phyloP scores from a whole-genome alignment of 1,140 invertebrate genomes.

The Holotrichia oblita region DNA sequence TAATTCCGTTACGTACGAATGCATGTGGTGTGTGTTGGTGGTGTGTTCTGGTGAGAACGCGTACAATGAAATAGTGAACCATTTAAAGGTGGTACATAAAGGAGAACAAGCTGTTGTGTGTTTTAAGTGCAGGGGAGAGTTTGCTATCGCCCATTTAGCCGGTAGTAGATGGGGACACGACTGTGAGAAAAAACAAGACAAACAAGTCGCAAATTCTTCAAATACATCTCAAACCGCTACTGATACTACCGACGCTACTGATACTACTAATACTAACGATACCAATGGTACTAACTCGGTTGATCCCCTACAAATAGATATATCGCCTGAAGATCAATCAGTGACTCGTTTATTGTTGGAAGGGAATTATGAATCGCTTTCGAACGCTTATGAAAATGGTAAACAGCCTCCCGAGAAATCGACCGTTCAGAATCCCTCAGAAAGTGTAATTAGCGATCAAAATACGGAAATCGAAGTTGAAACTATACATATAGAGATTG shows the following conservation, averaged over 20 bases:
- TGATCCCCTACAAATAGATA: too few relatives aligned
- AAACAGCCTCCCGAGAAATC: too few relatives aligned
- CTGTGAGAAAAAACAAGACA: not conserved
- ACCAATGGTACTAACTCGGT: not conserved
- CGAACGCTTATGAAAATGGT: too few relatives aligned
- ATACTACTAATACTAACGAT: not conserved
- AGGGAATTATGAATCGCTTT: too few relatives aligned
- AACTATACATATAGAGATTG: too few relatives aligned
- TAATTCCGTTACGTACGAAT: conserved; percentile 12
- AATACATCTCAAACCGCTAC: not conserved
- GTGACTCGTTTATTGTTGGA: too few relatives aligned
- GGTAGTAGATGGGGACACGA: conserved; percentile 21
- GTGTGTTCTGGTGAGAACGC: not conserved
- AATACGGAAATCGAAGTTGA: too few relatives aligned
- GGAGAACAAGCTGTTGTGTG: conserved; percentile 35
- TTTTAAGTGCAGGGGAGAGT: conserved; percentile 37
- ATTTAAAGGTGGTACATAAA: conserved; percentile 37
- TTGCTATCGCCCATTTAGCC: not conserved
- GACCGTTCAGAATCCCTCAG: too few relatives aligned
- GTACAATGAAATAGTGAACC: not conserved
- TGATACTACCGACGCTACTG: not conserved
- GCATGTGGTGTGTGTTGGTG: not conserved
- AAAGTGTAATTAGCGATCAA: too few relatives aligned
- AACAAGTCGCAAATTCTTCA: not conserved
- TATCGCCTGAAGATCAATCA: too few relatives aligned